Conservation (phyloP, 2,797 vertebrate genomes). For the Chiloscyllium punctatum region DNA sequence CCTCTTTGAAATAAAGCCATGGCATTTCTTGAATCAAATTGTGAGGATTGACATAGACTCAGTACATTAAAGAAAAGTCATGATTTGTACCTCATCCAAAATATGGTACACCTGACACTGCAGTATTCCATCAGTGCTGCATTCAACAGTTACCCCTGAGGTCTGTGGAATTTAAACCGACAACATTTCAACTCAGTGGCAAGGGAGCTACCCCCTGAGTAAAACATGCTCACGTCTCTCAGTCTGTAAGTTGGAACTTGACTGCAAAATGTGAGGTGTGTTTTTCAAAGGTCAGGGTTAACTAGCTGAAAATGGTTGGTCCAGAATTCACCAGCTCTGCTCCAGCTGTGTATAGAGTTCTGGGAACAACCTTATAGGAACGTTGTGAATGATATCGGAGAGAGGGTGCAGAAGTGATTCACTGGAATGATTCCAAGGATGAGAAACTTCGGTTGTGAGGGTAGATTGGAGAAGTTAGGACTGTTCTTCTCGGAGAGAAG, state of each 20-base stretch:
- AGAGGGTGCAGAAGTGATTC: no score
- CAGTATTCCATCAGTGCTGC: background rate
- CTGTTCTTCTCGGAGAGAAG: no score
- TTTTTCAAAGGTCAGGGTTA: background rate
- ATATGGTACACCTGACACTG: background rate
- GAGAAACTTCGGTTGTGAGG: no score
- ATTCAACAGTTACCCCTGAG: background rate
- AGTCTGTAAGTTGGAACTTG: background rate
- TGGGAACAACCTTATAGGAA: no score
- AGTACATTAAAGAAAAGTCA: background rate
- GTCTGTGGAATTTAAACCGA: background rate
- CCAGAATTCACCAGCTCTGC: background rate
- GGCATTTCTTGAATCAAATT: background rate
- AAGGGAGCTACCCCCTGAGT: background rate
- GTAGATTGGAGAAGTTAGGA: no score
- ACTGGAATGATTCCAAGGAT: no score
- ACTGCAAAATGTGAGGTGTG: background rate
- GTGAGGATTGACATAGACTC: background rate
- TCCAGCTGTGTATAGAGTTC: background rate
- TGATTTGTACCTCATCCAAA: background rate
- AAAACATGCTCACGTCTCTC: background rate
- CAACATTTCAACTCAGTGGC: background rate
- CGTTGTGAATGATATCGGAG: no score
- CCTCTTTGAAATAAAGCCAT: background rate
- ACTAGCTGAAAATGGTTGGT: background rate